These are phyloP conservation scores for Melikaiella ostensackeni DNA, from an alignment of 2,888 invertebrate species.

Conservation along the genomic window DNA sequence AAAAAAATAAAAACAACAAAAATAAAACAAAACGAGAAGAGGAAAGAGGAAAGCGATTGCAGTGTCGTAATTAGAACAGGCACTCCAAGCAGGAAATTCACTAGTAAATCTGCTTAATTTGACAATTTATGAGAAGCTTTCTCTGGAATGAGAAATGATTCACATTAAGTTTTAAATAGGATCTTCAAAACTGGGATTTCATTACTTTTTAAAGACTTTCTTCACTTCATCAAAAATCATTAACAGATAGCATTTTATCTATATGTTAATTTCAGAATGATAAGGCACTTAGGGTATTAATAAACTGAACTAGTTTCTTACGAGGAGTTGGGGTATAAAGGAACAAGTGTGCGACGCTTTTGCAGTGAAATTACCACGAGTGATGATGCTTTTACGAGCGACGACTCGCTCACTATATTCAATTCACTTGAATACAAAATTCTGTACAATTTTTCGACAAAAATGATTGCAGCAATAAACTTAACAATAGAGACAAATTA, in stretches of 20 bases:
- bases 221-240: neutral
- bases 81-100: constrained; percentile 10
- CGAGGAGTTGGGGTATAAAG: neutral
- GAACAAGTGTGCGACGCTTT: constrained; percentile 4
- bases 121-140: neutral
- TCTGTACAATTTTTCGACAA: constrained; percentile 35
- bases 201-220: neutral
- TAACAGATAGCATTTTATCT: neutral
- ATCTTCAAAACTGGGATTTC: neutral
- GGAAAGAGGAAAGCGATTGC: constrained; percentile 31
- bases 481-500: constrained; percentile 31
- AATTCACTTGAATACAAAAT: constrained; percentile 38
- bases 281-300: constrained; percentile 1
- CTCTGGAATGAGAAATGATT: neutral
- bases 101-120: constrained; percentile 6
- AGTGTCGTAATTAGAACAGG: constrained; percentile 31
- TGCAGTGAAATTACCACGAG: neutral
- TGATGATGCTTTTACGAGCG: constrained; percentile 23
- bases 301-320: neutral
- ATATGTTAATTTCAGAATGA: neutral
- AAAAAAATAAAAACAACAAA: neutral
- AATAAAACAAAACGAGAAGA: neutral
- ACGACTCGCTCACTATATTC: constrained; percentile 26
- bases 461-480: constrained; percentile 27
- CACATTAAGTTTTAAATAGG: neutral